Percentiles rank a stretch among this genome's conserved stretches.
phyloP scores from a whole-genome alignment of 2,113 vertebrate species.

The Centropus unirufus region DNA sequence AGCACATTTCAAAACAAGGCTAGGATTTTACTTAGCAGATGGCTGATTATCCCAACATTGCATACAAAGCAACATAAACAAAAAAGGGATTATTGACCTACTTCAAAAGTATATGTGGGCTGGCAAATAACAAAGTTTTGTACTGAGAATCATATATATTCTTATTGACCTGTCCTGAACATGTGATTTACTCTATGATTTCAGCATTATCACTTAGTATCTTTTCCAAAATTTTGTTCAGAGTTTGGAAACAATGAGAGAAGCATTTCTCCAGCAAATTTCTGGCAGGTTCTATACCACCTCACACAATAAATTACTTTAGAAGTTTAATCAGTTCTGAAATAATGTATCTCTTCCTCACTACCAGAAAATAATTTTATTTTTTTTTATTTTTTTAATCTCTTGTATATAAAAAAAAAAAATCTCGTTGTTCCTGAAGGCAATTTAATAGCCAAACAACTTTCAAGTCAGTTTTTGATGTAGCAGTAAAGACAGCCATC shows the following conservation, averaged over 20 bases:
- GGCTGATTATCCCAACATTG: background rate
- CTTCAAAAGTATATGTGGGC: background rate
- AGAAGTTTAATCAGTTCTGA: background rate
- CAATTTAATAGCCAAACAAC: background rate
- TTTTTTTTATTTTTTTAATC: background rate
- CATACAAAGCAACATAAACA: background rate
- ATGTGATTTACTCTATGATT: background rate
- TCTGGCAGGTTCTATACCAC: background rate
- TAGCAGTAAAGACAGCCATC: background rate
- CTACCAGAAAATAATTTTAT: background rate
- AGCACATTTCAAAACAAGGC: background rate
- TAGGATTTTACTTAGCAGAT: background rate
- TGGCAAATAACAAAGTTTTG: background rate
- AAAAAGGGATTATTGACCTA: background rate
- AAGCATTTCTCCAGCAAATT: background rate
- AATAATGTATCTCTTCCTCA: background rate
- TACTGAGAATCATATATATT: background rate
- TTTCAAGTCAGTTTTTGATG: background rate
- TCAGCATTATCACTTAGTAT: background rate
- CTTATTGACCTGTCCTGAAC: background rate
- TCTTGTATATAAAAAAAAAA: background rate
- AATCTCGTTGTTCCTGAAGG: background rate
- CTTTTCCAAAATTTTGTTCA: background rate
- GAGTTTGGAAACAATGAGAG: background rate
- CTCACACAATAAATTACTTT: background rate